These are phyloP conservation scores for Drosophila mimica DNA, from an alignment of 2,888 invertebrate genomes.

Conservation along the genomic window DNA sequence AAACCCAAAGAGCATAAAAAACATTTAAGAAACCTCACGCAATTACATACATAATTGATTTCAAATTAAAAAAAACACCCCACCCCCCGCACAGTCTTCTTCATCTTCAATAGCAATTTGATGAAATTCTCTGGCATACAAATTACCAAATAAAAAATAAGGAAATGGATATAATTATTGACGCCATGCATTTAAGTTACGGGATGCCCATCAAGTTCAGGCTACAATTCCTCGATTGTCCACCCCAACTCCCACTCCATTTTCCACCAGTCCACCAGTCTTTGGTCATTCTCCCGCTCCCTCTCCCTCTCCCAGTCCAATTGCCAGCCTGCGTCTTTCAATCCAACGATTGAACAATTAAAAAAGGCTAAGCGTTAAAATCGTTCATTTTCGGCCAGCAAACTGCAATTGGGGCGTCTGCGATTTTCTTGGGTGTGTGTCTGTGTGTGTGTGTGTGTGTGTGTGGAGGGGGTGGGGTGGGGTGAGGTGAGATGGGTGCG, in stretches of 20 bases:
- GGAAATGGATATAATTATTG: slow-evolving; percentile 57
- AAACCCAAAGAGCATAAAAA: background rate
- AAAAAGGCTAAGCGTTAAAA: slow-evolving; percentile 80
- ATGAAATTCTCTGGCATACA: slow-evolving; percentile 29
- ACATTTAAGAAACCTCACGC: slow-evolving; percentile 19
- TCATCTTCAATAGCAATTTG: slow-evolving; percentile 37
- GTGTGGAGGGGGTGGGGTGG: slow-evolving; percentile 1
- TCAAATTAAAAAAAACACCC: slow-evolving; percentile 70
- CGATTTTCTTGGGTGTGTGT: slow-evolving; percentile 12
- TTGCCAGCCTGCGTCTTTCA: slow-evolving; percentile 5
- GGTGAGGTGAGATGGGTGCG: background rate
- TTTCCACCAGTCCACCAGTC: background rate
- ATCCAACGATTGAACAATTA: slow-evolving; percentile 65
- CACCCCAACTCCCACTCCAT: background rate
- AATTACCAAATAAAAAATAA: slow-evolving; percentile 17
- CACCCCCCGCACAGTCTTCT: no score
- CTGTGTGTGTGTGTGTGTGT: slow-evolving; percentile 13
- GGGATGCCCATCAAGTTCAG: slow-evolving; percentile 57
- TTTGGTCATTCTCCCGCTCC: background rate
- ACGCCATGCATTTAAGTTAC: slow-evolving; percentile 62
- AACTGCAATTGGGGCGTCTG: slow-evolving; percentile 61
- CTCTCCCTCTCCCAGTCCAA: background rate
- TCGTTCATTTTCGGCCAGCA: slow-evolving; percentile 71
- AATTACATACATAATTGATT: slow-evolving; percentile 75
- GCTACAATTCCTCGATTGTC: slow-evolving; percentile 8